Evolutionary conservation across 2,113 vertebrate genomes (phyloP).

Genomic region (Hystrix cristata): DNA sequence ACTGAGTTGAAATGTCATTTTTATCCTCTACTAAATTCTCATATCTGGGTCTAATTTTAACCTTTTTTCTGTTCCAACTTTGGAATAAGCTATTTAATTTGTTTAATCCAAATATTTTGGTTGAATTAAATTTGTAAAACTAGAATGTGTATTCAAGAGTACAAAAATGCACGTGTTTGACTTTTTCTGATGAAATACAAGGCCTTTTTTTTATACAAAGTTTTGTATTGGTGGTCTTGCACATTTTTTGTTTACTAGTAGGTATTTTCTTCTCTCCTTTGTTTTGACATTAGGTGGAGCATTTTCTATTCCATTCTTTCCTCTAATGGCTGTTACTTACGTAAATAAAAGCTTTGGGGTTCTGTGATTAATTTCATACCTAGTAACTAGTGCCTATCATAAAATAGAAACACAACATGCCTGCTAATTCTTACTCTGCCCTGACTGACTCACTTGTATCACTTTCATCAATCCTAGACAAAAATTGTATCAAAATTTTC

Average conservation of each 20-base stretch:
- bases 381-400: neutral
- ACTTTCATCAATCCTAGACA: neutral
- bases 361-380: constrained; percentile 15
- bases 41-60: neutral
- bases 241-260: neutral
- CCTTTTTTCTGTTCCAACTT: neutral
- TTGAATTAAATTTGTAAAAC: neutral
- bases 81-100: neutral
- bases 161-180: neutral
- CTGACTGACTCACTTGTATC: neutral
- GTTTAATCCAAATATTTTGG: neutral
- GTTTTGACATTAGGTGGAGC: neutral
- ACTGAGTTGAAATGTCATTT: neutral
- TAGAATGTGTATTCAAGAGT: neutral
- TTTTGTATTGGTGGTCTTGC: neutral
- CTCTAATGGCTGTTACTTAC: neutral
- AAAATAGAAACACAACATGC: neutral
- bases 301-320: neutral
- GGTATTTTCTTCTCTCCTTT: constrained; percentile 9
- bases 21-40: neutral
- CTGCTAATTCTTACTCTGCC: neutral
- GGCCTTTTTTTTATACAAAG: neutral
- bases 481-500: constrained; percentile 20
- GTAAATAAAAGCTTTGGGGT: neutral
- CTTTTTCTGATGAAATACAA: neutral